A percentile compares a stretch with the other conserved stretches of the same genome.
Conservation (phyloP, 2,888 invertebrate species). For the Callimorpha dominula region DNA sequence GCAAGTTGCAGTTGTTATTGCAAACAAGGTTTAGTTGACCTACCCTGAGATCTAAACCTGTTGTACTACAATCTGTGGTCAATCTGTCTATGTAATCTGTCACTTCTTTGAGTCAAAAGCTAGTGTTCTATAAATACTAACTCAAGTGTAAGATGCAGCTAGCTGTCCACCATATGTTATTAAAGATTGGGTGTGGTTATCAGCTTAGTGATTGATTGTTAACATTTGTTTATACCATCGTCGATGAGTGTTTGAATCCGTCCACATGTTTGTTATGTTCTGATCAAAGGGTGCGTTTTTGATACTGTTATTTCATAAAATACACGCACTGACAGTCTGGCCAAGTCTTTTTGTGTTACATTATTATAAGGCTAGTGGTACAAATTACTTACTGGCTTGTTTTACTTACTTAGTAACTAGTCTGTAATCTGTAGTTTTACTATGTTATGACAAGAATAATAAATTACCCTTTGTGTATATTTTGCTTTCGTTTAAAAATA, state of each 20-base stretch:
- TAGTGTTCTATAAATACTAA: slow-evolving; percentile 9
- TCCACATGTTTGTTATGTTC: slow-evolving; percentile 15
- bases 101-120: slow-evolving; percentile 5
- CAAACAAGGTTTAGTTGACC: too few species aligned
- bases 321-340: not conserved
- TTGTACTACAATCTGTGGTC: not conserved
- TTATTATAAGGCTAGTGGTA: too few species aligned
- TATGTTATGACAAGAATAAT: too few species aligned
- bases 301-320: not conserved
- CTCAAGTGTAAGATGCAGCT: slow-evolving; percentile 2
- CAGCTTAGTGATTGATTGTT: slow-evolving; percentile 24
- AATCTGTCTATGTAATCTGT: not conserved
- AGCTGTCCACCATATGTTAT: slow-evolving; percentile 14
- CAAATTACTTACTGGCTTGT: too few species aligned
- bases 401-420: too few species aligned
- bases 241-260: slow-evolving; percentile 22
- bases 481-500: too few species aligned
- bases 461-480: too few species aligned
- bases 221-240: slow-evolving; percentile 21
- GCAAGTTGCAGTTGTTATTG: too few species aligned
- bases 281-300: slow-evolving; percentile 18
- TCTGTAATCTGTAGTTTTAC: too few species aligned
- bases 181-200: slow-evolving; percentile 21
- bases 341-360: too few species aligned
- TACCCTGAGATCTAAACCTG: not conserved